Conservation (phyloP, 2,888 invertebrate species). For the Selenia dentaria region DNA sequence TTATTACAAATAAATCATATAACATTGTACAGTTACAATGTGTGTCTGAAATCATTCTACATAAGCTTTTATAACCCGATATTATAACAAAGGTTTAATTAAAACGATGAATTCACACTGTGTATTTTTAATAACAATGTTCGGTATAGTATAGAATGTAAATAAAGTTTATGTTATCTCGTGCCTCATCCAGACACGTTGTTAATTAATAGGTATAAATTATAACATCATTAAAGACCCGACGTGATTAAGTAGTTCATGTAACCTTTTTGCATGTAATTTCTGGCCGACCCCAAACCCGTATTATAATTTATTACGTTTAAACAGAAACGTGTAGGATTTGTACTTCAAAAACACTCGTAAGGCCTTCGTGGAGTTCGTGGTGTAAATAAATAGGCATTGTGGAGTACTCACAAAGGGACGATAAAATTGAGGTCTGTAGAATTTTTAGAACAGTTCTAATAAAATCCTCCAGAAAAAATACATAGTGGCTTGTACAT, state of each 20-base stretch:
- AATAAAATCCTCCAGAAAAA: too few relatives aligned
- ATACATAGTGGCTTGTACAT: too few relatives aligned
- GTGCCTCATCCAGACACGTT: conserved; percentile 1
- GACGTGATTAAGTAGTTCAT: conserved; percentile 23
- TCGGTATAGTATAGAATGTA: too few relatives aligned
- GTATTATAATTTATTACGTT: conserved; percentile 38
- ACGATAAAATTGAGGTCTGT: background rate
- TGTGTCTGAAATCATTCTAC: too few relatives aligned
- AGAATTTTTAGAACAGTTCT: background rate
- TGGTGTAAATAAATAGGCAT: conserved; percentile 5
- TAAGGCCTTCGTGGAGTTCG: conserved; percentile 3
- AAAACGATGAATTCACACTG: too few relatives aligned
- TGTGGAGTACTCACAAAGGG: background rate
- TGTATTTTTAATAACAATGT: too few relatives aligned
- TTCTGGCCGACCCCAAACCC: conserved; percentile 23
- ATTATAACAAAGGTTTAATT: too few relatives aligned
- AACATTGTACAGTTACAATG: too few relatives aligned
- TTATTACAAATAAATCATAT: too few relatives aligned
- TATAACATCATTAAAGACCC: conserved; percentile 22
- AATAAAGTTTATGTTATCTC: background rate
- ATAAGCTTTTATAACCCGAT: too few relatives aligned
- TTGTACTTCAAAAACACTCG: conserved; percentile 10
- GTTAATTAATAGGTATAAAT: conserved; percentile 7
- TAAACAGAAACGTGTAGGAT: conserved; percentile 14
- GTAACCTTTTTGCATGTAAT: conserved; percentile 29